Conservation (phyloP, 2,888 invertebrate species). For the Scaptomyza flava region DNA sequence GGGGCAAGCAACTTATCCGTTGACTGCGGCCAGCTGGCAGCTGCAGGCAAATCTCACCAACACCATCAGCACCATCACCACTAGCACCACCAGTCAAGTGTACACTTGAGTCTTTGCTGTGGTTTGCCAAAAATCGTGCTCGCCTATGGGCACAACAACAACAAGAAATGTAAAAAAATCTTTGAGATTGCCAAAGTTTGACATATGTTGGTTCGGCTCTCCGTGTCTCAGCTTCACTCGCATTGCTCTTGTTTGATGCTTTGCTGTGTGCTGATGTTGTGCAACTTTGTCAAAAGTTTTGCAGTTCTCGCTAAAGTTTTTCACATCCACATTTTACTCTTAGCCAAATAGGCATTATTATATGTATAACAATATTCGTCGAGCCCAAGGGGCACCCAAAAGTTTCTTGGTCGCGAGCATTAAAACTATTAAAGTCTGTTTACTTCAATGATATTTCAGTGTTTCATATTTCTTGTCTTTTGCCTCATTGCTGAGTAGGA, state of each 20-base stretch:
- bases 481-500: constrained; percentile 33
- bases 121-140: constrained; percentile 62
- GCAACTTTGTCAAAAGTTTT: constrained; percentile 60
- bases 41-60: constrained; percentile 43
- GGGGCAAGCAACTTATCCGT: constrained; percentile 30
- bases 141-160: constrained; percentile 12
- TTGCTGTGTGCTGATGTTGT: constrained; percentile 42
- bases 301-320: constrained; percentile 57
- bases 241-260: constrained; percentile 12
- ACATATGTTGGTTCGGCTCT: constrained; percentile 56
- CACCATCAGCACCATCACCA: constrained; percentile 1
- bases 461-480: constrained; percentile 6
- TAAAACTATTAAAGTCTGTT: constrained; percentile 71
- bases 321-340: constrained; percentile 18
- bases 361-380: constrained; percentile 14
- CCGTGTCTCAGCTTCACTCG: constrained; percentile 6
- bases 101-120: constrained; percentile 35
- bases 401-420: constrained; percentile 35
- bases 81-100: constrained; percentile 36
- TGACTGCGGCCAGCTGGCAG: constrained; percentile 31
- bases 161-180: constrained; percentile 31
- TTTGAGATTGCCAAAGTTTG: constrained; percentile 73
- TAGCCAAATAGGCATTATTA: constrained; percentile 47
- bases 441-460: constrained; percentile 49
- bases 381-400: constrained; percentile 24